Evolutionary conservation across 1,140 invertebrate species (phyloP).

Genomic region (Coelopa frigida): DNA sequence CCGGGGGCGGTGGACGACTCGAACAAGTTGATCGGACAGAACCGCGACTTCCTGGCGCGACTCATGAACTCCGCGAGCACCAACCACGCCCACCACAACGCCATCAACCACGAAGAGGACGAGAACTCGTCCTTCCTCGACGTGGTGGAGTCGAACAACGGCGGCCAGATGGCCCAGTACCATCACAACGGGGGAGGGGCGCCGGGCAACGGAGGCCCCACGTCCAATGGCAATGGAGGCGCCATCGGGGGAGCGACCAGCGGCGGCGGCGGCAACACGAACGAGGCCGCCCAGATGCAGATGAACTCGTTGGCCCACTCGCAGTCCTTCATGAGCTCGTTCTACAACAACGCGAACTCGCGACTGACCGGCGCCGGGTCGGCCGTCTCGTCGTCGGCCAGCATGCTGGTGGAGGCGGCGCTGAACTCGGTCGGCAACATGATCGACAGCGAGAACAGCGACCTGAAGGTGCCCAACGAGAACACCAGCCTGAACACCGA

Average conservation of each 20-base stretch:
- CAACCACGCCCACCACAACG: conserved; percentile 31
- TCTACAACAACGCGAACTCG: conserved; percentile 41
- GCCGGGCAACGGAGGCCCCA: conserved; percentile 12
- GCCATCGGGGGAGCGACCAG: conserved; percentile 2
- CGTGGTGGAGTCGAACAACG: conserved; percentile 42
- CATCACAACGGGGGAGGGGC: conserved; percentile 18
- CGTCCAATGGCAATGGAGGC: conserved; percentile 11
- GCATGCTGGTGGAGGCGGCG: conserved; percentile 43
- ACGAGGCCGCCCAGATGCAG: conserved; percentile 28
- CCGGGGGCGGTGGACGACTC: conserved; percentile 34
- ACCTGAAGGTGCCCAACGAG: conserved; percentile 41
- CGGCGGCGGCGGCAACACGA: conserved; percentile 8
- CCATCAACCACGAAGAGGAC: conserved; percentile 36
- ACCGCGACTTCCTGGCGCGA: conserved; percentile 38
- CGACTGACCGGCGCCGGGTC: conserved; percentile 29
- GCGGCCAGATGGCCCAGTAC: conserved; percentile 36
- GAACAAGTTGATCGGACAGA: conserved; percentile 36
- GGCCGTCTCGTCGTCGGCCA: conserved; percentile 36
- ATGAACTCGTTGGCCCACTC: conserved; percentile 39
- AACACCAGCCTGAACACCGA: conserved; percentile 41
- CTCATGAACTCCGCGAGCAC: conserved; percentile 38
- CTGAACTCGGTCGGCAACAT: conserved; percentile 44
- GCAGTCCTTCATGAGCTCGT: conserved; percentile 43
- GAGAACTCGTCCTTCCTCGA: conserved; percentile 43
- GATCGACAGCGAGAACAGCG: conserved; percentile 42